These are phyloP conservation scores for Danio choprae DNA, from an alignment of 2,797 vertebrate species.

Conservation along the genomic window DNA sequence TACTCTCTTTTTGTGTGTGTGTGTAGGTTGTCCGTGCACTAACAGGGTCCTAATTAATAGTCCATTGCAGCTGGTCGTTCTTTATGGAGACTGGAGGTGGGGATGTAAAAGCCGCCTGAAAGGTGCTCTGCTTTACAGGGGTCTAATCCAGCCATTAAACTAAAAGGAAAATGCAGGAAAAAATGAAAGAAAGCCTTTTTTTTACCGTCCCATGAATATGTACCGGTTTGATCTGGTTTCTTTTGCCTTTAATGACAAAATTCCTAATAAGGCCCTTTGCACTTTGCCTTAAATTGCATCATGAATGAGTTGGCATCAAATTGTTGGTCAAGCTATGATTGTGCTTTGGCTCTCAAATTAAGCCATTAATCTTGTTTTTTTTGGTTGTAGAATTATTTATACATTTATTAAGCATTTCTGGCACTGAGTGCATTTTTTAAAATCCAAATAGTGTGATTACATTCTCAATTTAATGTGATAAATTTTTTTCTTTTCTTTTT, in stretches of 20 bases:
- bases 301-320: background rate
- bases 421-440: background rate
- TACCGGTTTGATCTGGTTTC: constrained; percentile 65
- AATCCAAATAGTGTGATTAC: background rate
- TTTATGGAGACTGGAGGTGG: constrained; percentile 72
- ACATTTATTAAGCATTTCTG: background rate
- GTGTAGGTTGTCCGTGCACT: constrained; percentile 56
- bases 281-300: constrained; percentile 23
- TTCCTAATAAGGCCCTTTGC: constrained; percentile 43
- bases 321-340: constrained; percentile 22
- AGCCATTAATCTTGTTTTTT: background rate
- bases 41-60: constrained; percentile 67
- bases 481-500: no score
- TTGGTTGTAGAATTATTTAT: background rate
- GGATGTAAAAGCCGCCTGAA: constrained; percentile 70
- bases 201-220: constrained; percentile 57
- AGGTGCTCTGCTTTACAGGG: constrained; percentile 71
- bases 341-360: constrained; percentile 1
- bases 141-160: constrained; percentile 74
- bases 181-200: constrained; percentile 63
- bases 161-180: constrained; percentile 55
- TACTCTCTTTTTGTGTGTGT: constrained; percentile 16
- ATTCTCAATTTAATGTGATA: background rate
- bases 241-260: constrained; percentile 52
- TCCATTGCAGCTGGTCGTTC: constrained; percentile 66